phyloP scores from a whole-genome alignment of 35 echinoderm and acorn worm genomes.

The Ophiothrix spiculata region DNA sequence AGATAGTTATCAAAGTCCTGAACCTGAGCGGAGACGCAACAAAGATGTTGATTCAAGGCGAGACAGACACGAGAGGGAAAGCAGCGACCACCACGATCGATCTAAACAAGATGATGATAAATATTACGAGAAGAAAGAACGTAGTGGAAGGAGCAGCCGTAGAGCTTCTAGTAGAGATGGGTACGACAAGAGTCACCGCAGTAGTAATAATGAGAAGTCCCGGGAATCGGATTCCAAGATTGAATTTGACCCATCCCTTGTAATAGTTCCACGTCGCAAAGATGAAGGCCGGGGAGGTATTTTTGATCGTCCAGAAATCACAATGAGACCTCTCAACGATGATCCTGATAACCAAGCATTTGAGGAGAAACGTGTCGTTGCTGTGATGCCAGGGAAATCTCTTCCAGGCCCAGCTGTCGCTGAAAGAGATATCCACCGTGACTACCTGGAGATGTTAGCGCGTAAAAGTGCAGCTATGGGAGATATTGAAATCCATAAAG shows the following conservation, averaged over 20 bases:
- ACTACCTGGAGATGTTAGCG: neutral
- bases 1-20: neutral
- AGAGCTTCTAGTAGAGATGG: neutral
- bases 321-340: constrained; percentile 19
- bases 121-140: neutral
- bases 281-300: constrained; percentile 32
- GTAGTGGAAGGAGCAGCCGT: neutral
- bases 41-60: neutral
- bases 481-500: neutral
- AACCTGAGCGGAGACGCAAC: neutral
- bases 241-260: constrained; percentile 28
- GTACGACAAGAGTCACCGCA: neutral
- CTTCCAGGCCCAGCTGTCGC: neutral
- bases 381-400: neutral
- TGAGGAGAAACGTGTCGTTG: neutral
- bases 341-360: constrained; percentile 32
- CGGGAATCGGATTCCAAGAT: neutral
- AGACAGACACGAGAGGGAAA: neutral
- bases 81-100: neutral
- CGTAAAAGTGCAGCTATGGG: neutral
- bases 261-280: constrained; percentile 34
- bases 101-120: neutral
- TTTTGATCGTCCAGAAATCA: constrained; percentile 38
- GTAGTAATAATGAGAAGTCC: neutral
- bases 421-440: neutral